Evolutionary conservation across 2,888 invertebrate genomes (phyloP), one percentile per base, ranked within the genome.

Genomic region (Lacanobia wlatinum): DNA sequence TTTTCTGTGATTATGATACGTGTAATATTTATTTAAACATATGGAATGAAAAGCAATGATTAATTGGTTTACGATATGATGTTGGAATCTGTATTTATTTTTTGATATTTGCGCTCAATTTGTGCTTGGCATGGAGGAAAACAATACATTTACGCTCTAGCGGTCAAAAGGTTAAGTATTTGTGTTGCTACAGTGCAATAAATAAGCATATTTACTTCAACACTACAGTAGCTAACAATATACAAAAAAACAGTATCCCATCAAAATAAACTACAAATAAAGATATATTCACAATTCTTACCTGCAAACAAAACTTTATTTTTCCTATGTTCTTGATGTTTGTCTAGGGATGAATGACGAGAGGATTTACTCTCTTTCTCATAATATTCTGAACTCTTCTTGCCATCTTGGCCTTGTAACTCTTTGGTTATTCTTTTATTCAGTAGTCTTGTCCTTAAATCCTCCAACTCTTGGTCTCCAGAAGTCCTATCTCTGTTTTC

Each of bases 391-490:
- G 95, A 92, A 70, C 92, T 82, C 85, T 90, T 93, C 78, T 92
- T 93, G 52, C 89, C 82, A 72, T 96, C 94, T 79, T 96, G 96
- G 74, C 90, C 96, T 71, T 96, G 97, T 70, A 96, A 96, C 73
- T 97, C 97, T 87, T 97, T 98, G 88, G 96, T 97, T 92, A 97
- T 97, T 84, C 97, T 95, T 92, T 98, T 98, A 90, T 97, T 97
- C 34, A 98, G 90, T 81, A 98, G 94, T 87, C 98, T 97, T 85
- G 97, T 98, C 84, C 98, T 96, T 88, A 98, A 95, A 93, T 98
- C 98, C 90, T 98, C 98, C 75, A 98, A 95, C 72, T 98, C 97
- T 83, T 97, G 96, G 81, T 96, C 96, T 62, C 97, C 97, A 62
- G 96, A 94, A 48, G 93, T 92, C 80, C 92, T 93, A 72, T 95